Evolutionary conservation across 2,113 vertebrate genomes (phyloP).

Genomic region (Heterochromis multidens): DNA sequence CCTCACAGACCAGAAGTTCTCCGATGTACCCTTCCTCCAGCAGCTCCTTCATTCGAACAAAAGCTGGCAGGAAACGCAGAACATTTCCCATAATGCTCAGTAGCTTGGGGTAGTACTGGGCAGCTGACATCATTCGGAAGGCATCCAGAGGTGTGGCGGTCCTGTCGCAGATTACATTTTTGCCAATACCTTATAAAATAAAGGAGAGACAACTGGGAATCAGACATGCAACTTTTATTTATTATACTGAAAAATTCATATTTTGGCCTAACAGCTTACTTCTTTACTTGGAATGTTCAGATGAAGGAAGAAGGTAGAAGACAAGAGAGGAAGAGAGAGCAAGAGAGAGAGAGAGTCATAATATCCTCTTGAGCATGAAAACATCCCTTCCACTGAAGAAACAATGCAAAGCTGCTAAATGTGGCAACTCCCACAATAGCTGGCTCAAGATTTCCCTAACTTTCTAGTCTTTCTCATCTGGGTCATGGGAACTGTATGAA

Average conservation of each 20-base stretch:
- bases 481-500: not conserved
- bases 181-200: conserved; percentile 86
- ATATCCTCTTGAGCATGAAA: conserved; percentile 37
- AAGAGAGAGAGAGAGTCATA: not conserved
- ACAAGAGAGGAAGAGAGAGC: not conserved
- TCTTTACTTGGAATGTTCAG: not conserved
- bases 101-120: conserved; percentile 98
- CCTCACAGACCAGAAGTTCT: conserved; percentile 95
- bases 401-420: conserved; percentile 21
- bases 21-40: conserved; percentile 93
- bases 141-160: conserved; percentile 94
- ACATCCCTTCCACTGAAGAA: conserved; percentile 28
- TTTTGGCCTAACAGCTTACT: not conserved
- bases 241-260: not conserved
- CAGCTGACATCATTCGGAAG: conserved; percentile 96
- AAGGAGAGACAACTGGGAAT: not conserved
- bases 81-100: conserved; percentile 99
- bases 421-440: conserved; percentile 22
- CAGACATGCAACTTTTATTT: not conserved
- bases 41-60: conserved; percentile 95
- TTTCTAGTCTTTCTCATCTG: not conserved
- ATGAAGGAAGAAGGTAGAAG: not conserved
- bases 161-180: conserved; percentile 97
- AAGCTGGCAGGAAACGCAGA: conserved; percentile 92
- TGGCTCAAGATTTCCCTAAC: not conserved